phyloP scores from a whole-genome alignment of 2,888 invertebrate species.

The Sarcophaga variegata region DNA sequence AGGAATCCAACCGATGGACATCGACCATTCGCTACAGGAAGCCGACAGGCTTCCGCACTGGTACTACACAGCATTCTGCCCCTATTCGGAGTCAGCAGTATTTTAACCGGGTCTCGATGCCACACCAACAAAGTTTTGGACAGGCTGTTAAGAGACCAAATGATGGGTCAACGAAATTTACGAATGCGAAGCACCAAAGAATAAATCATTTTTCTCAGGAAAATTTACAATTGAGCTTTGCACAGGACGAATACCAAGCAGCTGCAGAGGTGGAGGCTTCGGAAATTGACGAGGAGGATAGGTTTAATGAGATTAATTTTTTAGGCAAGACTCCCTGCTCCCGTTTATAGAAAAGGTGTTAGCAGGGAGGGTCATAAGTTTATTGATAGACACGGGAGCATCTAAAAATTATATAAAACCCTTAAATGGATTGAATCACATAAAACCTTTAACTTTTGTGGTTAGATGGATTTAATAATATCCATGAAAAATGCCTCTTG shows the following conservation, averaged over 20 bases:
- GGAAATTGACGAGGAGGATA: background rate
- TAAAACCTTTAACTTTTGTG: constrained; percentile 44
- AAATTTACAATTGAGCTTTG: background rate
- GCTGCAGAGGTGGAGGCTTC: background rate
- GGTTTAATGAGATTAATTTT: background rate
- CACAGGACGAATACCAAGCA: background rate
- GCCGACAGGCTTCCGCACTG: constrained; percentile 1
- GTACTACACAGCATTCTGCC: too few species aligned
- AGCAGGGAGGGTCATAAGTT: background rate
- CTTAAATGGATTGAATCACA: constrained; percentile 38
- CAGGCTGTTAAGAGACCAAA: background rate
- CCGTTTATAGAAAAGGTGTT: background rate
- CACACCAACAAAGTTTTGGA: background rate
- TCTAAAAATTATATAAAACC: constrained; percentile 66
- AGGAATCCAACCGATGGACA: too few species aligned
- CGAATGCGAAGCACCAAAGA: background rate
- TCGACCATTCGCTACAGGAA: background rate
- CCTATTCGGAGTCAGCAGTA: too few species aligned
- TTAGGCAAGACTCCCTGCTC: background rate
- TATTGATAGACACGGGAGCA: constrained; percentile 39
- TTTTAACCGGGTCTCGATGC: too few species aligned
- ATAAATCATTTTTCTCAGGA: background rate
- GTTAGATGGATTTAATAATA: constrained; percentile 57
- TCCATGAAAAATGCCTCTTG: constrained; percentile 62
- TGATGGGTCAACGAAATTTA: background rate